Evolutionary conservation across 2,888 invertebrate genomes (phyloP).

Genomic region (Helleia helle): DNA sequence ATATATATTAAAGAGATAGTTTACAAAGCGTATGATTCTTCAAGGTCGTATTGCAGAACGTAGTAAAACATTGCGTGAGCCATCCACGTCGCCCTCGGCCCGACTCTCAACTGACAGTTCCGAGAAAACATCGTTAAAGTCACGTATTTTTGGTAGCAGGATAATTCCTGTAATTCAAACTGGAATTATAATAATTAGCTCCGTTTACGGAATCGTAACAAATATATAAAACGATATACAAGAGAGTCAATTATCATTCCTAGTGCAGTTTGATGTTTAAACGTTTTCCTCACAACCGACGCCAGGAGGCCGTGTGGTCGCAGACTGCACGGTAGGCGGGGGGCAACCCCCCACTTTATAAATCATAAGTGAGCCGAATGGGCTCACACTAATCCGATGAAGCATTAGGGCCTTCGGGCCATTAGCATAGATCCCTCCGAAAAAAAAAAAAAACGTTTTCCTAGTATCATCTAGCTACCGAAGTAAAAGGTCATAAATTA

Average conservation of each 20-base stretch:
- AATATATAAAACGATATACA: slow-evolving; percentile 65
- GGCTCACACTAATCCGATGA: no score
- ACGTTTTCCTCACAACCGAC: neutral
- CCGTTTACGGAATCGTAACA: slow-evolving; percentile 69
- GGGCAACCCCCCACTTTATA: no score
- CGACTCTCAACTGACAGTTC: slow-evolving; percentile 53
- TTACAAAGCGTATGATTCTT: slow-evolving; percentile 27
- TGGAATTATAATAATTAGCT: slow-evolving; percentile 72
- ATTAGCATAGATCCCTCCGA: no score
- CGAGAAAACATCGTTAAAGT: slow-evolving; percentile 71
- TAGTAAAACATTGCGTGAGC: slow-evolving; percentile 29
- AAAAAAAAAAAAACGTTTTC: no score
- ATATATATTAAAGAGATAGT: slow-evolving; percentile 4
- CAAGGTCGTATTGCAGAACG: slow-evolving; percentile 48
- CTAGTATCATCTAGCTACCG: no score
- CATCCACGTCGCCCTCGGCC: slow-evolving; percentile 42
- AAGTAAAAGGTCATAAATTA: no score
- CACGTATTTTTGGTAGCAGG: slow-evolving; percentile 73
- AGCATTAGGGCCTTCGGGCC: no score
- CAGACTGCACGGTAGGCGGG: no score
- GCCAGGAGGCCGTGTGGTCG: no score
- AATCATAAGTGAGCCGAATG: no score
- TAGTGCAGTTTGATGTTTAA: neutral
- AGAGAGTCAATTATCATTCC: neutral
- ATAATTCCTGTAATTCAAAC: slow-evolving; percentile 70